Evolutionary conservation across 2,113 vertebrate genomes (phyloP), one percentile per base, ranked within the genome.

Genomic region (Syrmaticus mikado): DNA sequence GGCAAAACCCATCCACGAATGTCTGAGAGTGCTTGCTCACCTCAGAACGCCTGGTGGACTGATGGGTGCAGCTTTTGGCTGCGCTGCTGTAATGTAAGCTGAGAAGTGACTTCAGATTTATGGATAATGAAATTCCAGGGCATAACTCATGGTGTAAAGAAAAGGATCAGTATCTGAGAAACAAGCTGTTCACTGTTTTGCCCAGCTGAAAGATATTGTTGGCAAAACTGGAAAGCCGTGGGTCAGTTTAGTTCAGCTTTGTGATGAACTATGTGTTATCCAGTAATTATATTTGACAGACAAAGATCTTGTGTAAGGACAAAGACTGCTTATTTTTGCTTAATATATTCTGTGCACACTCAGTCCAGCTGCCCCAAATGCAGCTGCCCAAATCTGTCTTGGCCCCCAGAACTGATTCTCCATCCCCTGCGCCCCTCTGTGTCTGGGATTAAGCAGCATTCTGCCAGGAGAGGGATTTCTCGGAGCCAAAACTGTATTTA

Each of bases 121-220:
- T 41, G 46, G 64, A 27, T 3, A 46, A 38, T 10, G 40, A 38
- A 55, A 70, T 71, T 77, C 43, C 52, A 41, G 55, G 50, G 27
- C 3, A 6, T 60, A 53, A 78, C 40, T 58, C 30, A 43, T 0
- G 2, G 36, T 1, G 11, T 0, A 8, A 24, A n/a, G 36, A 65
- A 62, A 27, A 27, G 7, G 17, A 64, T 8, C 27, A 45, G 4
- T 28, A 13, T 12, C 21, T 48, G 45, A 43, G n/a, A 81, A 91
- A 40, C 19, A 41, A 52, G 28, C 17, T 43, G 6, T 24, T 87
- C 65, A 36, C 25, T 16, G 8, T 71, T 86, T 75, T 91, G 18
- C 27, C 27, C 21, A 55, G 20, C 38, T 87, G 57, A 41, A 75
- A 75, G 38, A 5, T 38, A 17, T 4, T 76, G 53, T 30, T 76